Evolutionary conservation across 2,113 vertebrate species (phyloP), one percentile per base, ranked within the genome.

Genomic region (Peromyscus leucopus): DNA sequence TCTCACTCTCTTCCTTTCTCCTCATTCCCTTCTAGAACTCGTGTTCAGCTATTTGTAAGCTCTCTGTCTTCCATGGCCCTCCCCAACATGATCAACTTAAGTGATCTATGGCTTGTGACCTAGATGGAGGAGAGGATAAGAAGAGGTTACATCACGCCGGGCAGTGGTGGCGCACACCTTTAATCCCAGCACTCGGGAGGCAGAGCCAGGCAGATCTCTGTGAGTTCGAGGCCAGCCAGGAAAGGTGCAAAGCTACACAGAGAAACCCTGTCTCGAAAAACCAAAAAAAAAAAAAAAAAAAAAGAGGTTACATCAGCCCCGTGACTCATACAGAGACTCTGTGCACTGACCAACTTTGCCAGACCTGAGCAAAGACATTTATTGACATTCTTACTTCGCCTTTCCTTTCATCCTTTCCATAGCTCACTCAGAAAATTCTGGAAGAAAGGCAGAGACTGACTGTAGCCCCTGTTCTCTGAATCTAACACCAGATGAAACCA

Each of bases 121-220:
- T 39, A 24, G 22, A 42, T 6, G 4, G 6, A 63, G 19, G 61
- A n/a, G 36, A 76, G 39, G 4, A 5, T 59, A 4, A 7, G 48
- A 15, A 65, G 46, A 39, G 6, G 0, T 2, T 48, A 8, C 4
- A 2, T 7, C 0, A 5, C n/a, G n/a, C n/a, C n/a, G n/a, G n/a
- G n/a, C n/a, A n/a, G n/a, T n/a, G n/a, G n/a, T n/a, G n/a, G n/a
- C n/a, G n/a, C n/a, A n/a, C n/a, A n/a, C n/a, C n/a, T n/a, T n/a
- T n/a, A n/a, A n/a, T n/a, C n/a, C n/a, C n/a, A n/a, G n/a, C n/a
- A n/a, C n/a, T n/a, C n/a, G n/a, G n/a, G n/a, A n/a, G n/a, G n/a
- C n/a, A n/a, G n/a, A n/a, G n/a, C n/a, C n/a, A n/a, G n/a, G n/a
- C n/a, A n/a, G n/a, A n/a, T n/a, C n/a, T n/a, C n/a, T n/a, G n/a